These are phyloP conservation scores for Telmatochromis sp. DNA, from an alignment of 2,113 vertebrate genomes.

Conservation along the genomic window DNA sequence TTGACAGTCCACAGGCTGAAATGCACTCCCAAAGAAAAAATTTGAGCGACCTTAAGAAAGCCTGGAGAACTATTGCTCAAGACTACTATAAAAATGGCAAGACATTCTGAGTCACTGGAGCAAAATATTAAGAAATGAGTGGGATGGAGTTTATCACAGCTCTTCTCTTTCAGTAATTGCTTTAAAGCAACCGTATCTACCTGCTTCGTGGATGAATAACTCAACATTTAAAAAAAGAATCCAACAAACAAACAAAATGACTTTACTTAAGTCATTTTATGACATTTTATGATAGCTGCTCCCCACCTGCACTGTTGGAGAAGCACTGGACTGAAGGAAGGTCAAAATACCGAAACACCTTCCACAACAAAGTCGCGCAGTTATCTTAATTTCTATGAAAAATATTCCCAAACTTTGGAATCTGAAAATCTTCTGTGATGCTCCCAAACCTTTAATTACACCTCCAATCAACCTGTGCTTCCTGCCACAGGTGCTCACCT, in stretches of 20 bases:
- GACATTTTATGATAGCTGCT: background rate
- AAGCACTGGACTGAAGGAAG: background rate
- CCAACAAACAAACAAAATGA: background rate
- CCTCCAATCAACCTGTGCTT: background rate
- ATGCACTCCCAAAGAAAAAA: background rate
- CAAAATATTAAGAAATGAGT: background rate
- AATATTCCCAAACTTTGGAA: background rate
- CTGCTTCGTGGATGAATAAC: background rate
- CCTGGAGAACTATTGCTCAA: rapidly evolving
- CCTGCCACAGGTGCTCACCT: background rate
- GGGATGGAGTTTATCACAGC: background rate
- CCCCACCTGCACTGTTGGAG: background rate
- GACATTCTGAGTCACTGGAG: background rate
- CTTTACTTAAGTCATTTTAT: background rate
- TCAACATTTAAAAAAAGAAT: background rate
- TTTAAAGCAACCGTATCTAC: background rate
- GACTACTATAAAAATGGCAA: background rate
- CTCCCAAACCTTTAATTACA: background rate
- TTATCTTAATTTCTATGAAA: background rate
- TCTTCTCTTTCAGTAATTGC: background rate
- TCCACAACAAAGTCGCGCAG: background rate
- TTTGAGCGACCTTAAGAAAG: rapidly evolving
- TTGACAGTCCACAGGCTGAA: background rate
- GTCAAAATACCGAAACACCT: background rate
- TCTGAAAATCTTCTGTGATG: background rate